Evolutionary conservation across 2,113 vertebrate genomes (phyloP).

Genomic region (Porphyrio hochstetteri): DNA sequence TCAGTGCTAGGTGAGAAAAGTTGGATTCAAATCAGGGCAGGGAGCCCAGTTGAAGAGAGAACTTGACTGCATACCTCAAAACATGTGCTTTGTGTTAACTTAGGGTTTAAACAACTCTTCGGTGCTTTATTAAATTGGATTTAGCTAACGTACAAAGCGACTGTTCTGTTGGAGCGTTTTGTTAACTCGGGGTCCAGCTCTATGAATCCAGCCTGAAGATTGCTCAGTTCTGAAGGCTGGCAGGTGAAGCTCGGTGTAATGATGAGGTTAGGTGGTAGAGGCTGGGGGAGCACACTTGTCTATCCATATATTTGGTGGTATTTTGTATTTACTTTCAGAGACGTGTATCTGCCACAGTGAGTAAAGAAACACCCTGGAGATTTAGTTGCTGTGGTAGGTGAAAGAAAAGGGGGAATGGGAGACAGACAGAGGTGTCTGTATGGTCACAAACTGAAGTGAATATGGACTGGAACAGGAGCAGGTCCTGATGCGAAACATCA

Average conservation of each 20-base stretch:
- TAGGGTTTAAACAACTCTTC: background rate
- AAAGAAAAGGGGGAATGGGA: background rate
- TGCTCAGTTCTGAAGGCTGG: background rate
- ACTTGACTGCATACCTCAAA: background rate
- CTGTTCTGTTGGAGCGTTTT: background rate
- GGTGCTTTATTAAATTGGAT: background rate
- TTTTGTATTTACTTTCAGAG: background rate
- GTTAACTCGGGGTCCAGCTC: background rate
- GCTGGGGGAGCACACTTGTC: background rate
- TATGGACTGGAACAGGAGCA: background rate
- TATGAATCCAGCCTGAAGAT: background rate
- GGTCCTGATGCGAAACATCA: background rate
- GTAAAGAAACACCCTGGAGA: background rate
- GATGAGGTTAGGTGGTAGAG: background rate
- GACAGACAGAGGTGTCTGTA: background rate
- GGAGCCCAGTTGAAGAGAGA: background rate
- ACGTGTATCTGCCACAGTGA: background rate
- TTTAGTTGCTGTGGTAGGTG: background rate
- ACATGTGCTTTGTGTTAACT: background rate
- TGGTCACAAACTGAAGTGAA: background rate
- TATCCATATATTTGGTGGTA: background rate
- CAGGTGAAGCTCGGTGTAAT: background rate
- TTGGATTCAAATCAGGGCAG: background rate
- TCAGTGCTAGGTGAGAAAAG: background rate
- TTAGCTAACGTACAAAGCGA: background rate